Base-by-base conservation (phyloP, 2,113 vertebrate species). In the Limnothrissa miodon region DNA sequence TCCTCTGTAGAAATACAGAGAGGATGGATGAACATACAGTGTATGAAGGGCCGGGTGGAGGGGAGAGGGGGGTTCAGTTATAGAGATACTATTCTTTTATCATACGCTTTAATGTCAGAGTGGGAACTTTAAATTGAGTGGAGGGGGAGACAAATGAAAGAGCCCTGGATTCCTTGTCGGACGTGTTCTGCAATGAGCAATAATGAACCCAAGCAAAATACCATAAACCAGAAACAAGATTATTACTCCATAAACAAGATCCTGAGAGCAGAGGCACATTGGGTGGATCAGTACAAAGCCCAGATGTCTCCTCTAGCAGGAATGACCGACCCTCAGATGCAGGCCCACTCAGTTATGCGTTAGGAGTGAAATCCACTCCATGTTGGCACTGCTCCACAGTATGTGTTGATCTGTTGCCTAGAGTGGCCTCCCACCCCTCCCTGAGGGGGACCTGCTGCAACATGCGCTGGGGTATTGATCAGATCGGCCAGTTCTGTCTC, bases 1-100 rank as follows among this genome's bases (percentile, higher is more conserved):
- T 88, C 84, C 59, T 42, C 82, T 87, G 36, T 11, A 83, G 48
- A 66, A 51, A 80, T 82, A 74, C 25, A 74, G 78, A 19, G 74
- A 79, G 51, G 78, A 82, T 39, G 45, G 80, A 84, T 36, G 80
- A 83, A 83, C 82, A 83, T 44, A 10, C 53, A 44, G 44, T 42
- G 6, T 42, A 42, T 42, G 42, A 6, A 42, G 42, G 42, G 42
- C 2, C 2, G 6, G 6, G 6, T 42, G 42, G 42, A 42, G 42
- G 42, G 42, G 42, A 42, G 6, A 42, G 6, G n/a, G n/a, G n/a
- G n/a, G n/a, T n/a, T 39, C 48, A 53, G 53, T 17, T n/a, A 44
- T 39, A 83, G n/a, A 44, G 2, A 36, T 56, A 66, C 25, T 5
- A 42, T 45, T 45, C 8, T 10, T 42, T 56, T 6, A 2, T 9